Conservation (phyloP, 2,797 vertebrate genomes). For the Momotus momota region DNA sequence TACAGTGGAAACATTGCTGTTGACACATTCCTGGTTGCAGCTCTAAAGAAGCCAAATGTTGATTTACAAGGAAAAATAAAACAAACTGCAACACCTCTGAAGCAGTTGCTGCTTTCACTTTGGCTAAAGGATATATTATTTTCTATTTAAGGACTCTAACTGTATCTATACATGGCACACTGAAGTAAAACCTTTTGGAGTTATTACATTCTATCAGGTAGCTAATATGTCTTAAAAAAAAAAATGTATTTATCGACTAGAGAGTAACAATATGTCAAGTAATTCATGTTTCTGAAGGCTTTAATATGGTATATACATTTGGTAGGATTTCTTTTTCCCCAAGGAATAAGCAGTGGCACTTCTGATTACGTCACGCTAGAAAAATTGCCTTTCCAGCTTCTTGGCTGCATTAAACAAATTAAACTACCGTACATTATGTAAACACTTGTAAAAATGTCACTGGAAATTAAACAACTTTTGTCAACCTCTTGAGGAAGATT, state of each 20-base stretch:
- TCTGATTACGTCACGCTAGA: conserved; percentile 10
- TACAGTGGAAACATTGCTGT: neutral
- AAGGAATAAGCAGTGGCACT: conserved; percentile 20
- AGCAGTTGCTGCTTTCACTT: neutral
- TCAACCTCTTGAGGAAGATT: conserved; percentile 30
- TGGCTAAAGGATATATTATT: neutral
- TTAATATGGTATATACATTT: conserved; percentile 20
- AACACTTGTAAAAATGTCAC: conserved; percentile 64
- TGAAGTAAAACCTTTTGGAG: conserved; percentile 14
- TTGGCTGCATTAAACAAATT: conserved; percentile 52
- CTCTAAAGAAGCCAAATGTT: neutral
- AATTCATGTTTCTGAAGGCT: conserved; percentile 40
- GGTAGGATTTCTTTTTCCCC: conserved; percentile 22
- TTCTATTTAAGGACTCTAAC: conserved; percentile 1
- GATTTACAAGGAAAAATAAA: conserved; percentile 30
- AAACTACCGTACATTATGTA: conserved; percentile 51
- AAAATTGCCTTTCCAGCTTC: conserved; percentile 50
- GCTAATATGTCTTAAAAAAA: conserved; percentile 46
- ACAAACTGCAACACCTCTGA: neutral
- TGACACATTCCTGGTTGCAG: neutral
- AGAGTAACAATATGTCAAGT: conserved; percentile 24
- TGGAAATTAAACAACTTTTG: conserved; percentile 52
- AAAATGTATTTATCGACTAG: conserved; percentile 20
- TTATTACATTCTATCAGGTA: conserved; percentile 13
- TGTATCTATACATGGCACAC: neutral